These are phyloP conservation scores for Diorhabda carinulata DNA, from an alignment of 1,140 invertebrate species.

Conservation along the genomic window DNA sequence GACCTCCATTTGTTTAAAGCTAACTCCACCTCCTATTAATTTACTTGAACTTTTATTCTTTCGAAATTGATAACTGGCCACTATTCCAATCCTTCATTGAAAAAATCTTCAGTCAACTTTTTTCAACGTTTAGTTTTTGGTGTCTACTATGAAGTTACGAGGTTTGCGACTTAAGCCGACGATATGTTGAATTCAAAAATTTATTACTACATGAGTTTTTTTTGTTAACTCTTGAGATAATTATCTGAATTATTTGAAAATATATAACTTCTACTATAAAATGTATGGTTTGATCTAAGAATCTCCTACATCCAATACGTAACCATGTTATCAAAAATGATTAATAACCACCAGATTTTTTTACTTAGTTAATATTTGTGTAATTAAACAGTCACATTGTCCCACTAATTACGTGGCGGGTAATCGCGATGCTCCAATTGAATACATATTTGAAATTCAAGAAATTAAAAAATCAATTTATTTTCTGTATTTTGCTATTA, in stretches of 20 bases:
- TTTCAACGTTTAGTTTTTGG: too few species aligned
- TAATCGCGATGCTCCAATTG: neutral
- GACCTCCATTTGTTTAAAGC: too few species aligned
- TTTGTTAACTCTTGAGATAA: neutral
- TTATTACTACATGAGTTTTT: neutral
- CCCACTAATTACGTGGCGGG: neutral
- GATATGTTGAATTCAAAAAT: neutral
- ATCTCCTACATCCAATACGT: neutral
- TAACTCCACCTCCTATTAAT: too few species aligned
- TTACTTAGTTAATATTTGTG: neutral
- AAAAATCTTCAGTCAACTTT: too few species aligned
- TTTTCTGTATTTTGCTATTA: neutral
- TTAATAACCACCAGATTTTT: neutral
- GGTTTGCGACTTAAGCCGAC: too few species aligned
- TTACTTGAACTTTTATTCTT: too few species aligned
- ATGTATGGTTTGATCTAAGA: neutral
- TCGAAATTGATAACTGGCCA: too few species aligned
- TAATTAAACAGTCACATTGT: neutral
- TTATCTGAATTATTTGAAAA: neutral
- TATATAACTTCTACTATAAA: neutral
- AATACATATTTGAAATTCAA: neutral
- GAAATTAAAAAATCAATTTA: neutral
- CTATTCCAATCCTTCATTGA: too few species aligned
- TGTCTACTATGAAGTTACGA: too few species aligned
- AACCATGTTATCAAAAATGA: neutral